These are phyloP conservation scores for Zaprionus gabonicus DNA, from an alignment of 1,140 invertebrate genomes.

Conservation along the genomic window DNA sequence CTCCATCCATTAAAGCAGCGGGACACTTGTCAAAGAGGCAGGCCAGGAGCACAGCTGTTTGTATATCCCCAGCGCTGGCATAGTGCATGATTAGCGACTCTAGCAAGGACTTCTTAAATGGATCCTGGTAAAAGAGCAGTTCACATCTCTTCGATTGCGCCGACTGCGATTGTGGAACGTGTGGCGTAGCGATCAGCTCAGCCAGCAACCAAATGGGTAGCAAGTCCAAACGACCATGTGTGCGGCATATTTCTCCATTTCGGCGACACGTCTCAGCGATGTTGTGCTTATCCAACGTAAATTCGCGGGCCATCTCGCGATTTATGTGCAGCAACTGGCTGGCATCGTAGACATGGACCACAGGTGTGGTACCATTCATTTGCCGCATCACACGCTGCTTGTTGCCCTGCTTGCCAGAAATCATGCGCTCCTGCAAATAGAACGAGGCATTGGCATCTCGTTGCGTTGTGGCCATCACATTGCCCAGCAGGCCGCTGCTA, in stretches of 20 bases:
- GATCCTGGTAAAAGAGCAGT: slow-evolving; percentile 86
- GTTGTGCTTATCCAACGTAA: slow-evolving; percentile 88
- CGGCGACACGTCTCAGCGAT: slow-evolving; percentile 89
- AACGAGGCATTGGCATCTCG: slow-evolving; percentile 88
- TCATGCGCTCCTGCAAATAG: slow-evolving; percentile 92
- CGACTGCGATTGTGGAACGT: slow-evolving; percentile 66
- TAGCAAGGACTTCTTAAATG: slow-evolving; percentile 93
- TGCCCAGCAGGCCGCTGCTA: slow-evolving; percentile 85
- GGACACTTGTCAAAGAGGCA: slow-evolving; percentile 90
- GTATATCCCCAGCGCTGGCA: slow-evolving; percentile 92
- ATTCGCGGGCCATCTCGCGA: slow-evolving; percentile 92
- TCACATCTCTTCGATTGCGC: slow-evolving; percentile 67
- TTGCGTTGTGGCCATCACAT: slow-evolving; percentile 86
- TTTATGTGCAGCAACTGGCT: slow-evolving; percentile 91
- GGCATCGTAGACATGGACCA: slow-evolving; percentile 92
- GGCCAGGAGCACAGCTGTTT: slow-evolving; percentile 96
- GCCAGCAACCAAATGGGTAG: slow-evolving; percentile 94
- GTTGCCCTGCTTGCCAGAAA: slow-evolving; percentile 81
- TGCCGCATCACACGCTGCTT: slow-evolving; percentile 84
- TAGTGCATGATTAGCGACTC: slow-evolving; percentile 94
- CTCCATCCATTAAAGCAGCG: slow-evolving; percentile 13
- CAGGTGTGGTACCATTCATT: slow-evolving; percentile 84
- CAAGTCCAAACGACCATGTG: slow-evolving; percentile 91
- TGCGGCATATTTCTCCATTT: slow-evolving; percentile 90
- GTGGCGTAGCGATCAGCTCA: slow-evolving; percentile 88